Conservation (phyloP, 2,113 vertebrate genomes). For the Spermophilus dauricus region DNA sequence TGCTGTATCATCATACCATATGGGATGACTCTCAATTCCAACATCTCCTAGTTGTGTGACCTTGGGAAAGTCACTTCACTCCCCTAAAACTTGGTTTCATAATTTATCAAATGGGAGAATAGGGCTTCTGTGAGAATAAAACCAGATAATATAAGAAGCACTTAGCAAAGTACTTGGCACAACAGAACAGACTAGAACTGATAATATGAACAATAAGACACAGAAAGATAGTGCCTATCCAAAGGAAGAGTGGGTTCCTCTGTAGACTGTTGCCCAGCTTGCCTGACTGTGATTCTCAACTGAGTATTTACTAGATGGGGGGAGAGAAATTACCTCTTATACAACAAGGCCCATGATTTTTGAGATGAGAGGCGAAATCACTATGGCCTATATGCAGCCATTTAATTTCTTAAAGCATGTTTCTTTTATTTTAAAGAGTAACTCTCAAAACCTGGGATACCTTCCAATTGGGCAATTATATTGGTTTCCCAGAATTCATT, state of each 20-base stretch:
- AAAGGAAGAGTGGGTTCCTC: neutral
- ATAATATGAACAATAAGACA: neutral
- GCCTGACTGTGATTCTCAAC: neutral
- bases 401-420: conserved; percentile 62
- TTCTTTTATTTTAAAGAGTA: conserved; percentile 60
- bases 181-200: neutral
- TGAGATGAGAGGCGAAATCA: neutral
- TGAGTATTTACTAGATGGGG: neutral
- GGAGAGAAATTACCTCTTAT: neutral
- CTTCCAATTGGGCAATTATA: conserved; percentile 76
- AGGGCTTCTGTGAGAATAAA: neutral
- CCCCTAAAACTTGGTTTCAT: neutral
- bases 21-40: neutral
- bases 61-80: neutral
- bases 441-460: conserved; percentile 73
- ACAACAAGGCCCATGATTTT: neutral
- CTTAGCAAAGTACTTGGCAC: neutral
- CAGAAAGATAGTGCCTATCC: neutral
- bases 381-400: neutral
- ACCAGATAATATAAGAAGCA: neutral
- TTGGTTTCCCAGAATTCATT: conserved; percentile 73
- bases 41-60: neutral
- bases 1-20: neutral
- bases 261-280: neutral
- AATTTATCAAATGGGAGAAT: neutral